phyloP scores from a whole-genome alignment of 2,888 invertebrate genomes.

The Microplitis manilae region DNA sequence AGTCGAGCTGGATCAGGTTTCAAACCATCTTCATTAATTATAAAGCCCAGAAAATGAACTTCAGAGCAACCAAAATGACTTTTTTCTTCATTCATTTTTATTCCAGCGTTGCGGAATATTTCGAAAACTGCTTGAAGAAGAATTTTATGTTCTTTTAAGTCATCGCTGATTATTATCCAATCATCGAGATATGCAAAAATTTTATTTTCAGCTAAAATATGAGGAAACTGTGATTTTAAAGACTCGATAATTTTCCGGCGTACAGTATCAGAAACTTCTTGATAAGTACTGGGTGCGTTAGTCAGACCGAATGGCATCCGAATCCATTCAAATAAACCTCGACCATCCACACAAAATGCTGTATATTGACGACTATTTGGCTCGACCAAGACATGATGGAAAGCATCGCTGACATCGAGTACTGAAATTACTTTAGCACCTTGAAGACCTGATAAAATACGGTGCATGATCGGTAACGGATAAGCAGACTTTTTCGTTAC shows the following conservation, averaged over 20 bases:
- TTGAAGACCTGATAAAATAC: conserved; percentile 38
- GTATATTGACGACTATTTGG: conserved; percentile 41
- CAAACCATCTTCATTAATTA: conserved; percentile 35
- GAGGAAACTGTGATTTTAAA: too few species aligned
- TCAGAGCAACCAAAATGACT: too few species aligned
- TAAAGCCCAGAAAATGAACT: neutral
- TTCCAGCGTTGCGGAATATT: too few species aligned
- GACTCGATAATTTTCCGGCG: too few species aligned
- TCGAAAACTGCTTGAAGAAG: too few species aligned
- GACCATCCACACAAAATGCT: conserved; percentile 45
- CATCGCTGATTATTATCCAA: too few species aligned
- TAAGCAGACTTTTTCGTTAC: conserved; percentile 45
- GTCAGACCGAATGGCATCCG: conserved; percentile 48
- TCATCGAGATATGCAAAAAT: conserved; percentile 25
- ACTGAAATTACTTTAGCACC: conserved; percentile 47
- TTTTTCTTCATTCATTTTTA: too few species aligned
- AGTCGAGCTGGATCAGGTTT: conserved; percentile 27
- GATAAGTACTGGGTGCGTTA: neutral
- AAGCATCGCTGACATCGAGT: conserved; percentile 48
- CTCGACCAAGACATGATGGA: conserved; percentile 47
- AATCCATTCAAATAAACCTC: conserved; percentile 44
- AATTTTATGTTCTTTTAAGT: too few species aligned
- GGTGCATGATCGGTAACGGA: conserved; percentile 40
- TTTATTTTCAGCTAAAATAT: conserved; percentile 24
- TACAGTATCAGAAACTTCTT: neutral